These are phyloP conservation scores for Lasaia peninsularis DNA, from an alignment of 1,140 invertebrate genomes.

Conservation along the genomic window DNA sequence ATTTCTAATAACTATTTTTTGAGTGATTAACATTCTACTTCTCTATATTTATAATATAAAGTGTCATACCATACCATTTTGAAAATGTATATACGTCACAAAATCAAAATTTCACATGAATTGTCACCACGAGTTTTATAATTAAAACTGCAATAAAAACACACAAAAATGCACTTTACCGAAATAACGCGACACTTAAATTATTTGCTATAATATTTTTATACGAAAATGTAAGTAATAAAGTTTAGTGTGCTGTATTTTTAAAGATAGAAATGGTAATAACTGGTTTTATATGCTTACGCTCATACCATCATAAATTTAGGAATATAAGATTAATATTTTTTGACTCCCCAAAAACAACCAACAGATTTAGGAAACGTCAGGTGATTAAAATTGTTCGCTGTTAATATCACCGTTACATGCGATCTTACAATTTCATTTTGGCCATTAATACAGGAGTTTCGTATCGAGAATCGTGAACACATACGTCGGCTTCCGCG, in stretches of 20 bases:
- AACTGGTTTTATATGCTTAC: constrained; percentile 16
- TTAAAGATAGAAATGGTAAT: not conserved
- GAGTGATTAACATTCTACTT: not conserved
- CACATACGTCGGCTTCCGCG: constrained; percentile 60
- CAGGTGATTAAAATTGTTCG: constrained; percentile 56
- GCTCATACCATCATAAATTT: constrained; percentile 20
- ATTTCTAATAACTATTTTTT: not conserved
- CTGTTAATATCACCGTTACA: constrained; percentile 69
- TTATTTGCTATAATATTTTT: not conserved
- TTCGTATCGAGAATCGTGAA: constrained; percentile 63
- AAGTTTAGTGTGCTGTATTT: constrained; percentile 8
- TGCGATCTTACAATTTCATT: constrained; percentile 74
- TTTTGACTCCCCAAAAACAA: constrained; percentile 18
- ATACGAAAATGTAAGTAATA: not conserved
- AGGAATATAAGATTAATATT: not conserved
- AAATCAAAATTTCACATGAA: constrained; percentile 7
- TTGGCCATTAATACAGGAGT: constrained; percentile 58
- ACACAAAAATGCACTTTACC: not conserved
- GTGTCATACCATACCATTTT: constrained; percentile 8
- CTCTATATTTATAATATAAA: constrained; percentile 4
- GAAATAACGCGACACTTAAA: not conserved
- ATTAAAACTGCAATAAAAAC: not conserved
- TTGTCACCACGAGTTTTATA: constrained; percentile 8
- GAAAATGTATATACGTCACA: not conserved
- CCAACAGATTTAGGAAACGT: constrained; percentile 54